phyloP scores from a whole-genome alignment of 2,113 vertebrate species.

The Phalacrocorax brasilianus region DNA sequence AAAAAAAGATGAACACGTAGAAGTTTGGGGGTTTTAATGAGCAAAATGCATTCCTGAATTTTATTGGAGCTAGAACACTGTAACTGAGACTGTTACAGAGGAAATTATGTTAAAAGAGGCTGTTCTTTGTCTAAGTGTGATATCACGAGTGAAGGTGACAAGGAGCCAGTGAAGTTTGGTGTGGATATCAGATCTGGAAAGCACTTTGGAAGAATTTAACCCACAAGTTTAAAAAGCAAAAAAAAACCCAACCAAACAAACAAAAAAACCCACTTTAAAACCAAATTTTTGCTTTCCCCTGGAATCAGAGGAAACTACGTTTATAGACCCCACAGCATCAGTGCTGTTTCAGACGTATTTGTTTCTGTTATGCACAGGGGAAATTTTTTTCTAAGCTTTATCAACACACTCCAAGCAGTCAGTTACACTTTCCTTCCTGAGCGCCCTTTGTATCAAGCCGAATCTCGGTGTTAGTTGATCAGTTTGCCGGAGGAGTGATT shows the following conservation, averaged over 20 bases:
- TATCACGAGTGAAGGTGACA: slow-evolving; percentile 17
- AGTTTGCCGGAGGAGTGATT: slow-evolving; percentile 2
- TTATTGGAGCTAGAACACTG: background rate
- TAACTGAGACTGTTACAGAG: background rate
- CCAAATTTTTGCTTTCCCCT: background rate
- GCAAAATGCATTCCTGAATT: background rate
- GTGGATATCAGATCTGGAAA: slow-evolving; percentile 40
- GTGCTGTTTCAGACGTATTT: background rate
- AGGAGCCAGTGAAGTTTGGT: background rate
- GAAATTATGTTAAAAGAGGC: background rate
- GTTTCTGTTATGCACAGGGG: background rate
- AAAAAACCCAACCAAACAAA: no score
- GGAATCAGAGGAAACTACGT: background rate
- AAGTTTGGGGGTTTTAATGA: background rate
- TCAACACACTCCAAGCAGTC: background rate
- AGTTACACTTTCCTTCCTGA: background rate
- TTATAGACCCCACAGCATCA: background rate
- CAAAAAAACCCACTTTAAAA: background rate
- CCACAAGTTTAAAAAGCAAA: background rate
- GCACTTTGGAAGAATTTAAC: background rate
- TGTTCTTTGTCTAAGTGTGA: background rate
- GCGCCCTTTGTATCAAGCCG: background rate
- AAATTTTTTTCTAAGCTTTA: slow-evolving; percentile 13
- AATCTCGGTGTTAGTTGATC: background rate
- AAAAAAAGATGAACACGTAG: background rate